phyloP scores from a whole-genome alignment of 2,797 vertebrate genomes.

The Ctenopoma kingsleyae region DNA sequence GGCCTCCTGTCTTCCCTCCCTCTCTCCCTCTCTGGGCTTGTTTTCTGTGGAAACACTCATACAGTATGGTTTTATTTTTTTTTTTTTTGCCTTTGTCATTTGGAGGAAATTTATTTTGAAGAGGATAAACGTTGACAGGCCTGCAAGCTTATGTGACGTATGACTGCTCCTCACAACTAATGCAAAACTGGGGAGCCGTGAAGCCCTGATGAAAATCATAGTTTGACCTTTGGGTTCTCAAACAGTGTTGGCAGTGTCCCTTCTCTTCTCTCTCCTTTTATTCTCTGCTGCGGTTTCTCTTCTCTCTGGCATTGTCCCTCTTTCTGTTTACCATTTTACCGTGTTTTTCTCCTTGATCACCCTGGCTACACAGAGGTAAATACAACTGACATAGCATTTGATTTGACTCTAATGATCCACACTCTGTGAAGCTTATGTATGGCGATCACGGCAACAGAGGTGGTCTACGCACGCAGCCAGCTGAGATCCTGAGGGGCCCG shows the following conservation, averaged over 20 bases:
- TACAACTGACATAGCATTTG: conserved; percentile 14
- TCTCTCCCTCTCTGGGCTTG: conserved; percentile 14
- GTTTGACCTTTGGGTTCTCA: conserved; percentile 61
- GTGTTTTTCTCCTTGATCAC: neutral
- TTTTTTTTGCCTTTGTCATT: conserved; percentile 46
- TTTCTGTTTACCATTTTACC: conserved; percentile 2
- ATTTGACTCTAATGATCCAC: conserved; percentile 40
- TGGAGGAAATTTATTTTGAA: conserved; percentile 34
- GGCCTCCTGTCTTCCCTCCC: conserved; percentile 10
- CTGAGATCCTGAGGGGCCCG: conserved; percentile 34
- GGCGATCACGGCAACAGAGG: conserved; percentile 48
- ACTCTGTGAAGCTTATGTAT: conserved; percentile 38
- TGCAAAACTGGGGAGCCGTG: conserved; percentile 33
- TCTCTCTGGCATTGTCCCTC: conserved; percentile 1
- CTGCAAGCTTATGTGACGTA: conserved; percentile 32
- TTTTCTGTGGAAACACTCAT: conserved; percentile 35
- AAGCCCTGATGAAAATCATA: conserved; percentile 61
- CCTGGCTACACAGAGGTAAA: neutral
- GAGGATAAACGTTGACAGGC: conserved; percentile 41
- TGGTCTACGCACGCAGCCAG: conserved; percentile 1
- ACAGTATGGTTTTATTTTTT: conserved; percentile 26
- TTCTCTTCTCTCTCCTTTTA: conserved; percentile 23
- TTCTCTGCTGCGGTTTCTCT: neutral
- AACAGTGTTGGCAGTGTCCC: conserved; percentile 24
- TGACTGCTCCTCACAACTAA: conserved; percentile 48